These are phyloP conservation scores for Callipepla californica DNA, from an alignment of 2,113 vertebrate genomes.

Conservation along the genomic window DNA sequence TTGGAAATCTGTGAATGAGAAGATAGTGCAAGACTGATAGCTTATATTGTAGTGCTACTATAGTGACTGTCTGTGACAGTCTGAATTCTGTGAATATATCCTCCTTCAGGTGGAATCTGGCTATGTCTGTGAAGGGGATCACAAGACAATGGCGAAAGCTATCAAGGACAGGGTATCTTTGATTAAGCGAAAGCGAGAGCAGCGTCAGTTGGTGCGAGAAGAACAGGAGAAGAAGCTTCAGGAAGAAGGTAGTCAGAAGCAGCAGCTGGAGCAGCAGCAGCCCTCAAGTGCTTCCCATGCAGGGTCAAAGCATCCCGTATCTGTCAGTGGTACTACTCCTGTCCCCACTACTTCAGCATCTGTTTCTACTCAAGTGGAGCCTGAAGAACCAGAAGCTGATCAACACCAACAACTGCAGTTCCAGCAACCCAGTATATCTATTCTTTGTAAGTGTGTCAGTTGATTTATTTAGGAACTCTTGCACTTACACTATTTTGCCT, in stretches of 20 bases:
- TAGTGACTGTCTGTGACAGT: constrained; percentile 5
- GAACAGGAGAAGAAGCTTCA: constrained; percentile 92
- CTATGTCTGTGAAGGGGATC: constrained; percentile 97
- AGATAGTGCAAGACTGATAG: not conserved
- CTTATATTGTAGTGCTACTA: not conserved
- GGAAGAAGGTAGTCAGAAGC: constrained; percentile 83
- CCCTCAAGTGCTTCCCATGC: constrained; percentile 72
- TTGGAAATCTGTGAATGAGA: not conserved
- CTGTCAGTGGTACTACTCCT: constrained; percentile 58
- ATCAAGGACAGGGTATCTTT: constrained; percentile 98
- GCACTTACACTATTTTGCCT: not conserved
- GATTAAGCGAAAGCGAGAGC: constrained; percentile 94
- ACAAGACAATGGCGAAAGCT: constrained; percentile 99
- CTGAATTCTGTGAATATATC: constrained; percentile 39
- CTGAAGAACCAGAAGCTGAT: constrained; percentile 91
- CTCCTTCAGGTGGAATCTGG: constrained; percentile 93
- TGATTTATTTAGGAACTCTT: not conserved
- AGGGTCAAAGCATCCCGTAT: constrained; percentile 71
- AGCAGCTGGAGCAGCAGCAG: constrained; percentile 79
- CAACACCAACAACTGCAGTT: constrained; percentile 90
- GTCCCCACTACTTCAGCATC: constrained; percentile 75
- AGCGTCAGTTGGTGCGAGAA: constrained; percentile 92
- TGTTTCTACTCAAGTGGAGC: constrained; percentile 85
- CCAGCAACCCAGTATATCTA: constrained; percentile 84
- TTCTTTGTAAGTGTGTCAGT: constrained; percentile 85